phyloP scores from a whole-genome alignment of 1,140 invertebrate species.

The Eriocheir sinensis region DNA sequence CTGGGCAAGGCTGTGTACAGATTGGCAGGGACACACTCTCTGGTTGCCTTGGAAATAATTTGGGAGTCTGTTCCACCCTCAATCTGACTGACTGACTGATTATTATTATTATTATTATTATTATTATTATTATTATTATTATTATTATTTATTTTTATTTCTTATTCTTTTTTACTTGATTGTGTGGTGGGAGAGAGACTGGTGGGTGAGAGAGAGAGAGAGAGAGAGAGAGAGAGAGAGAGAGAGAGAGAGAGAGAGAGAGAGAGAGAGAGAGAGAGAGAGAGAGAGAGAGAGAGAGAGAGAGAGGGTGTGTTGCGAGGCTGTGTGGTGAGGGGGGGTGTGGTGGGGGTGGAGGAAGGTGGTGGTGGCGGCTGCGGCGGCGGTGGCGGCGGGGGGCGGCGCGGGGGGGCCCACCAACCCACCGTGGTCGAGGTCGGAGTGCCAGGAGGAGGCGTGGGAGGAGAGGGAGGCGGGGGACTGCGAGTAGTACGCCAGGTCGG shows the following conservation, averaged over 20 bases:
- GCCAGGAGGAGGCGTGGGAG: slow-evolving; percentile 84
- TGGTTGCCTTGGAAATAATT: no score
- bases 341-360: slow-evolving; percentile 84
- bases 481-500: slow-evolving; percentile 84
- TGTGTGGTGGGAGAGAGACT: no score
- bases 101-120: no score
- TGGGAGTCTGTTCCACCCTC: no score
- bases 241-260: slow-evolving; percentile 18
- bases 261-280: not conserved
- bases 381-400: slow-evolving; percentile 81
- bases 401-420: slow-evolving; percentile 78
- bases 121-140: no score
- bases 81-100: no score
- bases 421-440: slow-evolving; percentile 85
- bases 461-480: slow-evolving; percentile 84
- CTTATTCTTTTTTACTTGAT: no score
- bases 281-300: slow-evolving; percentile 29
- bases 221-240: slow-evolving; percentile 11
- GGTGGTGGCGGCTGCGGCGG: slow-evolving; percentile 86
- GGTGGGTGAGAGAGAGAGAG: not conserved
- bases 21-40: no score
- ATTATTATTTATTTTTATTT: no score
- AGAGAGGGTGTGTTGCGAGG: slow-evolving; percentile 69
- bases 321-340: slow-evolving; percentile 75
- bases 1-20: no score